Evolutionary conservation across 2,888 invertebrate species (phyloP).

Genomic region (Ditula angustiorana): DNA sequence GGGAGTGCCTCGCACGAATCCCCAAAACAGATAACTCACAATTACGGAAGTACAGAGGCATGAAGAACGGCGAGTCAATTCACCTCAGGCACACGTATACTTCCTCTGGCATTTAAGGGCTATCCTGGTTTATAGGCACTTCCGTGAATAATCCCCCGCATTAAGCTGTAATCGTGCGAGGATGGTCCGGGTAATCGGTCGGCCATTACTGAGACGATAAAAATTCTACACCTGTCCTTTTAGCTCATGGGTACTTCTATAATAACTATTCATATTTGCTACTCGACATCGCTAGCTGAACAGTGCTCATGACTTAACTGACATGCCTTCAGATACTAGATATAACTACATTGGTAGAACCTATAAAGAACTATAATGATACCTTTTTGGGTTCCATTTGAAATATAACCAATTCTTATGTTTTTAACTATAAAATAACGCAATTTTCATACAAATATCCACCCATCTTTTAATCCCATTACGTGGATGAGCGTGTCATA

Average conservation of each 20-base stretch:
- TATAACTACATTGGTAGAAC: too few species aligned
- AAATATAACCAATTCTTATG: too few species aligned
- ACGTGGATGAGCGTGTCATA: too few species aligned
- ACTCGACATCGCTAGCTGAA: neutral
- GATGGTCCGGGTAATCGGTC: constrained; percentile 26
- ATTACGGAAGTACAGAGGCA: constrained; percentile 2
- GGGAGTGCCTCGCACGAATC: neutral
- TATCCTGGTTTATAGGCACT: constrained; percentile 28
- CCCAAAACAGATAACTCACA: neutral
- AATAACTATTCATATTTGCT: neutral
- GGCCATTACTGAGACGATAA: constrained; percentile 26
- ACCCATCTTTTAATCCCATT: too few species aligned
- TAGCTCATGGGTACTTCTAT: neutral
- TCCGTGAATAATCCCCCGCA: constrained; percentile 29
- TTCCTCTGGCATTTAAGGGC: constrained; percentile 15
- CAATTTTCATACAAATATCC: too few species aligned
- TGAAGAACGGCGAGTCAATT: constrained; percentile 12
- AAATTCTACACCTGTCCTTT: constrained; percentile 34
- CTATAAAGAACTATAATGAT: too few species aligned
- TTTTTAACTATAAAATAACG: too few species aligned
- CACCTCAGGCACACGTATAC: neutral
- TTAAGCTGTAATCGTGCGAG: constrained; percentile 19
- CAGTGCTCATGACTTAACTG: neutral
- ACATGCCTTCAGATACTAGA: too few species aligned
- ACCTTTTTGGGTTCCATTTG: too few species aligned